These are phyloP conservation scores for Cheirogaleus medius DNA, from an alignment of 2,113 vertebrate genomes.

Conservation along the genomic window DNA sequence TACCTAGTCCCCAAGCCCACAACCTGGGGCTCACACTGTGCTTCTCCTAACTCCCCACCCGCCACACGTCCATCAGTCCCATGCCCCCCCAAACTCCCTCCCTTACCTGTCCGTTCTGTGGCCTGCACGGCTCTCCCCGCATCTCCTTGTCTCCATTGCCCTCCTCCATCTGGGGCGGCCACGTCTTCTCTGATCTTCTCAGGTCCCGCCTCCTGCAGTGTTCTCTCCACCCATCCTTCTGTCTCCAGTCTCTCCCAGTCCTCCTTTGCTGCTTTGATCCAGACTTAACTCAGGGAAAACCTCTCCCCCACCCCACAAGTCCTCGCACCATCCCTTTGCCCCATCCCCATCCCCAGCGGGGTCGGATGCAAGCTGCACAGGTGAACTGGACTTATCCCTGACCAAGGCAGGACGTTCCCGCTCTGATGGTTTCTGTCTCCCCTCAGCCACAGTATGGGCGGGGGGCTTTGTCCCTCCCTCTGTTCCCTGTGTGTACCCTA, in stretches of 20 bases:
- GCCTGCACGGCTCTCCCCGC: accelerated
- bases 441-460: not conserved
- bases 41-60: not conserved
- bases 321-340: not conserved
- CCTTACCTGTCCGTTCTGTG: accelerated
- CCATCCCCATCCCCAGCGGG: accelerated
- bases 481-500: accelerated
- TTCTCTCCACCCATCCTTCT: not conserved
- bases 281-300: not conserved
- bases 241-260: not conserved
- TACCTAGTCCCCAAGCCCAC: not conserved
- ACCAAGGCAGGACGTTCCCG: not conserved
- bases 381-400: not conserved
- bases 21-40: accelerated
- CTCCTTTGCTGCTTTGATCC: not conserved
- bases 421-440: not conserved
- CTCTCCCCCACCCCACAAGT: not conserved
- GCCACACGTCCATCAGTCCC: not conserved
- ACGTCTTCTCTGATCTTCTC: too few species aligned
- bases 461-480: not conserved
- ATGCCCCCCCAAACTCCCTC: not conserved
- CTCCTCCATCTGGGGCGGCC: not conserved
- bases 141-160: not conserved
- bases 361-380: not conserved
- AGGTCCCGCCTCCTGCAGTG: not conserved